phyloP scores from a whole-genome alignment of 2,113 vertebrate genomes.

The Callocephalon fimbriatum region DNA sequence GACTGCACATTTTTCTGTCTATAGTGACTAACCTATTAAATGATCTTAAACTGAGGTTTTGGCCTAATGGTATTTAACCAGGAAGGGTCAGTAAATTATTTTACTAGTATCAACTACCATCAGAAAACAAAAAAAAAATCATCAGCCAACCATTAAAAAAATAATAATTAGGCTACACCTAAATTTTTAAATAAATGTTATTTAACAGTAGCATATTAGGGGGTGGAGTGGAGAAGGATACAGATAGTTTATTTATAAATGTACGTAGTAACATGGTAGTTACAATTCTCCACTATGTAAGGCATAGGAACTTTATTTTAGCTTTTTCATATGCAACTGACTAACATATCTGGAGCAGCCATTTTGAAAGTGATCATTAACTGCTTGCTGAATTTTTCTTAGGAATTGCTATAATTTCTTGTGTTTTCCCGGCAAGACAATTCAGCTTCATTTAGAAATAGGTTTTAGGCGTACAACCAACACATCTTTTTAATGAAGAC shows the following conservation, averaged over 20 bases:
- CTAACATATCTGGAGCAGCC: not conserved
- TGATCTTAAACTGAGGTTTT: not conserved
- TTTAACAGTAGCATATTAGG: not conserved
- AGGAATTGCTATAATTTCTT: not conserved
- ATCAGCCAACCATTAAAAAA: not conserved
- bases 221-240: not conserved
- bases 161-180: too few species aligned
- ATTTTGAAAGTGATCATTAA: not conserved
- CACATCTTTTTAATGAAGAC: not conserved
- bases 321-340: not conserved
- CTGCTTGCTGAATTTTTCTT: not conserved
- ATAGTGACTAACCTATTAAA: not conserved
- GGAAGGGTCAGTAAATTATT: not conserved
- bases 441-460: not conserved
- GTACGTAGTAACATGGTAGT: not conserved
- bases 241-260: not conserved
- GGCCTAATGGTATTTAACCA: not conserved
- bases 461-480: not conserved
- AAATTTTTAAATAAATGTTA: not conserved
- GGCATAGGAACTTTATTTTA: not conserved
- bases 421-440: not conserved
- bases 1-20: not conserved
- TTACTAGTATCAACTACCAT: not conserved
- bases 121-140: not conserved
- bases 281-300: not conserved